Evolutionary conservation across 2,113 vertebrate species (phyloP).

Genomic region (Speoplatyrhinus poulsoni): DNA sequence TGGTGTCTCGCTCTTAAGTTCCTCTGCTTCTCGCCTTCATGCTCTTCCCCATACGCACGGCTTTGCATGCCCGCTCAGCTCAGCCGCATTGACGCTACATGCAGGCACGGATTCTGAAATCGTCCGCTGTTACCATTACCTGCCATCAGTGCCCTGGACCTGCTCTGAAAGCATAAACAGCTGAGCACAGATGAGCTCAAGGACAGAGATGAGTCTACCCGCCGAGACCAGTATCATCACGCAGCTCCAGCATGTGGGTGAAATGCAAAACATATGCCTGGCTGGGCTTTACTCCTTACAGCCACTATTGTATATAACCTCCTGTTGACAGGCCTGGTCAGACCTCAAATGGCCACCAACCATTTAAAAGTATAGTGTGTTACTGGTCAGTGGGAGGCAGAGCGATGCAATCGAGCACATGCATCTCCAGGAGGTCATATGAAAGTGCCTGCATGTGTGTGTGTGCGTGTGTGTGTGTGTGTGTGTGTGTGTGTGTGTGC

Average conservation of each 20-base stretch:
- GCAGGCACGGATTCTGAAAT: conserved; percentile 20
- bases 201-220: too few relatives aligned
- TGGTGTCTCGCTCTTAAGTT: conserved; percentile 12
- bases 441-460: background rate
- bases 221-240: conserved; percentile 1
- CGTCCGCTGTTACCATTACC: conserved; percentile 22
- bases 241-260: conserved; percentile 2
- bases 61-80: conserved; percentile 19
- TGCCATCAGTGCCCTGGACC: conserved; percentile 31
- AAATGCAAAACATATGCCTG: background rate
- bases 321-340: too few relatives aligned
- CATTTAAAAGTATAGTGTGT: too few relatives aligned
- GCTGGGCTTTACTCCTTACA: too few relatives aligned
- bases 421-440: too few relatives aligned
- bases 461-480: background rate
- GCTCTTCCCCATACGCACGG: conserved; percentile 4
- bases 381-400: too few relatives aligned
- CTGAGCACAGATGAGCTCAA: too few relatives aligned
- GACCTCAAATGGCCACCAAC: too few relatives aligned
- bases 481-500: background rate
- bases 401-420: too few relatives aligned
- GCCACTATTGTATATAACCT: too few relatives aligned
- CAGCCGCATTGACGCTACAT: conserved; percentile 27
- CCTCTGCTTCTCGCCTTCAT: background rate
- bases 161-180: conserved; percentile 9